Percentiles rank a stretch among this genome's conserved stretches.
These are phyloP conservation scores for Actinostola sp. DNA, from an alignment of 92 coral and sea anemone species.

Conservation along the genomic window DNA sequence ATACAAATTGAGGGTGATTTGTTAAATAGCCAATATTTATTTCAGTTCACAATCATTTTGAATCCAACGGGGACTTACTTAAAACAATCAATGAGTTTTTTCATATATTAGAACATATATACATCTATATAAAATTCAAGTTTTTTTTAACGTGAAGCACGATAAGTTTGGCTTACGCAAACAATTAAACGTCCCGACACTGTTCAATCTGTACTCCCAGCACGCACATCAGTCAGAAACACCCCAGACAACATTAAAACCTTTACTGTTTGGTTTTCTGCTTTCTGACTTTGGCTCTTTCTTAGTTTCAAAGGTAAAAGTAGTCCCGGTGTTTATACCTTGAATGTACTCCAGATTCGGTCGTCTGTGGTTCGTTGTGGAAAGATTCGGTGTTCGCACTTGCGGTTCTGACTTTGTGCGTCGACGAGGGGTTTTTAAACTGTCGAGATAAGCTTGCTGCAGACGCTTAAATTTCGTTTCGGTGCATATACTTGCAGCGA, in stretches of 20 bases:
- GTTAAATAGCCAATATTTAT: too few relatives aligned
- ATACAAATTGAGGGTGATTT: too few relatives aligned
- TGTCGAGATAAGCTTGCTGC: slow-evolving; percentile 12
- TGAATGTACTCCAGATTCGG: slow-evolving; percentile 36
- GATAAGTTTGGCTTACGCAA: too few relatives aligned
- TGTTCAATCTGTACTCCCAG: too few relatives aligned
- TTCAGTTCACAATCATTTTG: too few relatives aligned
- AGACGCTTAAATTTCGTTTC: slow-evolving; percentile 27
- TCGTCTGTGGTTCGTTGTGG: slow-evolving; percentile 6
- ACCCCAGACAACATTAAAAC: slow-evolving; percentile 31
- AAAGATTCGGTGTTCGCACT: slow-evolving; percentile 2
- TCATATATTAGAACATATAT: too few relatives aligned
- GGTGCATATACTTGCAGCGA: neutral
- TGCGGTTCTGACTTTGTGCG: slow-evolving; percentile 26
- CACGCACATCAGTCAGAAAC: neutral
- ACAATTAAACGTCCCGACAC: neutral
- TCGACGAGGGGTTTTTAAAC: slow-evolving; percentile 16
- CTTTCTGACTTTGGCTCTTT: neutral
- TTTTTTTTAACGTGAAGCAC: too few relatives aligned
- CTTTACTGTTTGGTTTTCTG: slow-evolving; percentile 33
- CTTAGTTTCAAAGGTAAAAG: neutral
- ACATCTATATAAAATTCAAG: too few relatives aligned
- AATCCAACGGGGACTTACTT: too few relatives aligned
- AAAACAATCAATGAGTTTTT: too few relatives aligned
- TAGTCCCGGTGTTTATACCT: slow-evolving; percentile 2